Evolutionary conservation across 1,140 invertebrate species (phyloP).

Genomic region (Brachionus plicatilis): DNA sequence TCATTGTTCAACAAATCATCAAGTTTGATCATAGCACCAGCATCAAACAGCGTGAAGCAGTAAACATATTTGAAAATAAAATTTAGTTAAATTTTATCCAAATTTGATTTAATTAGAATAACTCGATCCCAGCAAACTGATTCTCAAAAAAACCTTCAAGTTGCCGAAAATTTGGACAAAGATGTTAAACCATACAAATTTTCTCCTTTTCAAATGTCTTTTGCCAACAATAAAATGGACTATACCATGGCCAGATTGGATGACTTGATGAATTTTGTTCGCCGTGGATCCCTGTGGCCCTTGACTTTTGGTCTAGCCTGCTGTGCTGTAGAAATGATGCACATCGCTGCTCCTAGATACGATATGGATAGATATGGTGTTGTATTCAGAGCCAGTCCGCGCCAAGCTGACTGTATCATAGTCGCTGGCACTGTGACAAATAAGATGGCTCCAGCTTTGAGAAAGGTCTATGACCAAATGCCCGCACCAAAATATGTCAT

Average conservation of each 20-base stretch:
- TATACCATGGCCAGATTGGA: slow-evolving; percentile 68
- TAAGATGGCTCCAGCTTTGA: slow-evolving; percentile 82
- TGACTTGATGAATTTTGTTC: slow-evolving; percentile 88
- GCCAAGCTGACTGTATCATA: slow-evolving; percentile 86
- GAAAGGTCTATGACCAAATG: slow-evolving; percentile 70
- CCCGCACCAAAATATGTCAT: slow-evolving; percentile 90
- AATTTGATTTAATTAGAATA: background rate
- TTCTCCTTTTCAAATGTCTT: slow-evolving; percentile 33
- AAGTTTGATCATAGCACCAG: background rate
- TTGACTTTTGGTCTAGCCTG: slow-evolving; percentile 93
- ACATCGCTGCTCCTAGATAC: slow-evolving; percentile 78
- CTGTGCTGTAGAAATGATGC: slow-evolving; percentile 99
- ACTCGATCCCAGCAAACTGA: background rate
- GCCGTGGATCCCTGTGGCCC: slow-evolving; percentile 85
- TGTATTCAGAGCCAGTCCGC: slow-evolving; percentile 89
- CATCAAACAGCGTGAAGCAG: background rate
- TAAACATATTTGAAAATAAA: background rate
- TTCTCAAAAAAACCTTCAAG: background rate
- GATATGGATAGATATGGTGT: slow-evolving; percentile 70
- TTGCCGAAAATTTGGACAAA: background rate
- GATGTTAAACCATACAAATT: slow-evolving; percentile 33
- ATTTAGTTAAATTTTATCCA: no score
- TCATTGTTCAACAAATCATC: slow-evolving; percentile 6
- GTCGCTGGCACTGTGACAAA: slow-evolving; percentile 96
- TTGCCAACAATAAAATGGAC: slow-evolving; percentile 56